Conservation (phyloP, 37 sponge, comb jelly and placozoan species). For the Spongia lamella region DNA sequence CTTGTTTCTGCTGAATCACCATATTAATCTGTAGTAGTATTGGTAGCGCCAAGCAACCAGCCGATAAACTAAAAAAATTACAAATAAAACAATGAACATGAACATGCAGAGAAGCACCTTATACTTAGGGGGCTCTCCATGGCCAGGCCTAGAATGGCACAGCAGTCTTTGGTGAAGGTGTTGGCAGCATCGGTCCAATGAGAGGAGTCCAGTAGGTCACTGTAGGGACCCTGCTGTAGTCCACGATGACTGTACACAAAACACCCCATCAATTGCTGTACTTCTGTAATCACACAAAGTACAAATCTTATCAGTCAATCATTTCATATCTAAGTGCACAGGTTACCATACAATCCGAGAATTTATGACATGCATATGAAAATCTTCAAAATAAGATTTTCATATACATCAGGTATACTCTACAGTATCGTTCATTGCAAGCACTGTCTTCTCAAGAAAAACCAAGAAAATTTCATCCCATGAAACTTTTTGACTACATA, state of each 20-base stretch:
- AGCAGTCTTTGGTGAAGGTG: constrained; percentile 77
- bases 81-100: no score
- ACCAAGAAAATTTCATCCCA: background rate
- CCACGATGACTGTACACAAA: constrained; percentile 65
- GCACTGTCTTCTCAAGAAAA: no score
- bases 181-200: constrained; percentile 82
- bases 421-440: no score
- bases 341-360: no score
- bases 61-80: constrained; percentile 42
- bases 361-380: no score
- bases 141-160: constrained; percentile 76
- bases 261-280: constrained; percentile 83
- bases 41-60: constrained; percentile 75
- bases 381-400: no score
- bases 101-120: no score
- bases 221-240: constrained; percentile 65
- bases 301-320: no score
- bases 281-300: constrained; percentile 37
- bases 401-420: no score
- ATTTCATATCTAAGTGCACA: no score
- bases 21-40: constrained; percentile 65
- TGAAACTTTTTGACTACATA: background rate
- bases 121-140: constrained; percentile 77
- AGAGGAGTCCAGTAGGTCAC: constrained; percentile 76
- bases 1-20: constrained; percentile 73